A percentile compares a stretch with the other conserved stretches of the same genome.
Evolutionary conservation across 2,113 vertebrate species (phyloP).

Genomic region (Illadopsis cleaveri): DNA sequence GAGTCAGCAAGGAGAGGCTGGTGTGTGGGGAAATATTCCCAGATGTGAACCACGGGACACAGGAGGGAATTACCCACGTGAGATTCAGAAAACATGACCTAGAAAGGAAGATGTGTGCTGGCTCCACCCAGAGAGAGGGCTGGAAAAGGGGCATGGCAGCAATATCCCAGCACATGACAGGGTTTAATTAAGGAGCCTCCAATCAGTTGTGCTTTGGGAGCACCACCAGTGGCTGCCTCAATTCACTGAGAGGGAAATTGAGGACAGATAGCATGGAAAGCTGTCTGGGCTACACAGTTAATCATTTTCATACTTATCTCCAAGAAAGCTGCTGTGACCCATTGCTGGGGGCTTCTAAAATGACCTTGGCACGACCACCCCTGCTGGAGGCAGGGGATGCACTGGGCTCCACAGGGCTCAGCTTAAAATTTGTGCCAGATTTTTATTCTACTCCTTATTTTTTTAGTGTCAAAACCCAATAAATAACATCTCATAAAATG

Average conservation of each 20-base stretch:
- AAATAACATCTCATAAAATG: accelerated
- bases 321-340: neutral
- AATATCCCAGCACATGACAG: neutral
- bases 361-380: neutral
- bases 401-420: neutral
- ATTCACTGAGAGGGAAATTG: neutral
- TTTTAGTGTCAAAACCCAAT: neutral
- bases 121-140: neutral
- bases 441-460: neutral
- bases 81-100: neutral
- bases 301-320: neutral
- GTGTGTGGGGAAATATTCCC: neutral
- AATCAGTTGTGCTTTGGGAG: neutral
- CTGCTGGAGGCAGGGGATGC: neutral
- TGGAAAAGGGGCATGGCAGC: neutral
- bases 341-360: neutral
- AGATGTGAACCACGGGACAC: conserved; percentile 50
- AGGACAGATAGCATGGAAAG: neutral
- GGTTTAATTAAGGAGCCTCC: neutral
- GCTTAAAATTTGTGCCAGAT: neutral
- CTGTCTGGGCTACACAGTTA: neutral
- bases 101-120: neutral
- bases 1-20: conserved; percentile 1
- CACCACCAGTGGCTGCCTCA: neutral
- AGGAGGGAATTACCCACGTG: conserved; percentile 19